phyloP scores from a whole-genome alignment of 2,113 vertebrate species.

The Urocynchramus pylzowi region DNA sequence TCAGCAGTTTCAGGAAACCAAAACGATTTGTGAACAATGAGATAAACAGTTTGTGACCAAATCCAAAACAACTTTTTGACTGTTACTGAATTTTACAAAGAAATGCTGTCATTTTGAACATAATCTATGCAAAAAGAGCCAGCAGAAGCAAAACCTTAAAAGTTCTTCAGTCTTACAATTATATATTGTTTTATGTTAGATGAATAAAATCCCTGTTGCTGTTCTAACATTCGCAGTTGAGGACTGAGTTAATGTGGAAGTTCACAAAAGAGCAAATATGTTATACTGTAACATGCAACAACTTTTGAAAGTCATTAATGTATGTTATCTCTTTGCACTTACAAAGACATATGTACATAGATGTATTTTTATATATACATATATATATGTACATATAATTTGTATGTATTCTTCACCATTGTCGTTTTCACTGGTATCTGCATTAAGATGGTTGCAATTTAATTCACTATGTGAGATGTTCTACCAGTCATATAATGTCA shows the following conservation, averaged over 20 bases:
- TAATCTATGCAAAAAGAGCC: background rate
- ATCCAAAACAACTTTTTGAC: background rate
- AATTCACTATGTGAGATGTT: background rate
- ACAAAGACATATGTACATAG: background rate
- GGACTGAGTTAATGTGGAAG: background rate
- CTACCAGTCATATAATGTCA: background rate
- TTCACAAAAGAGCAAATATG: background rate
- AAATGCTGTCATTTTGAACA: background rate
- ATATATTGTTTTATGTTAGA: background rate
- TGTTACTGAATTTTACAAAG: background rate
- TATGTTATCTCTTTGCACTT: background rate
- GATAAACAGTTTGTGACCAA: background rate
- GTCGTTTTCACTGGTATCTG: background rate
- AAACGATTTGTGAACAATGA: background rate
- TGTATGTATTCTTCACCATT: background rate
- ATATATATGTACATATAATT: background rate
- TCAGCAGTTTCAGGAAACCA: background rate
- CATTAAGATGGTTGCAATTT: background rate
- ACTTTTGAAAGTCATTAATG: background rate
- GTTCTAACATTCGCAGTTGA: background rate
- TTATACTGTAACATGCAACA: background rate
- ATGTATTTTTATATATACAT: too few relatives aligned
- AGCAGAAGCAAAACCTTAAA: background rate
- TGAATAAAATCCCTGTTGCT: background rate
- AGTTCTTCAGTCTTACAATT: background rate